These are phyloP conservation scores for Ephialtes manifestator DNA, from an alignment of 2,888 invertebrate genomes.

Conservation along the genomic window DNA sequence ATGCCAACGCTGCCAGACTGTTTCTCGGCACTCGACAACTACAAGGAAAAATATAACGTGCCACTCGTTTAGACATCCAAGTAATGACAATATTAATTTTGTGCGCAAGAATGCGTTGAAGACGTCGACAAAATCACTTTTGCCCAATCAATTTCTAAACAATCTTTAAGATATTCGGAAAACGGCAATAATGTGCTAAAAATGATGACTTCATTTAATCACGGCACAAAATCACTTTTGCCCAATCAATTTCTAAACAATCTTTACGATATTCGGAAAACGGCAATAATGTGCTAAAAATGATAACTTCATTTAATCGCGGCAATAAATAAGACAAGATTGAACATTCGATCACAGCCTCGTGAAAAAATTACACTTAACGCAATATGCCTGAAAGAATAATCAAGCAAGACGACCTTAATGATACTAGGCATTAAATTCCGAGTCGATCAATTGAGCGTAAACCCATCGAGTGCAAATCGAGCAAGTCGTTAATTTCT, in stretches of 20 bases:
- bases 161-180: neutral
- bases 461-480: conserved; percentile 65
- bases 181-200: too few relatives aligned
- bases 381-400: conserved; percentile 60
- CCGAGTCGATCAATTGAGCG: conserved; percentile 69
- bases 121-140: neutral
- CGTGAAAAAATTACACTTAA: conserved; percentile 25
- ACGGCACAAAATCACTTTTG: neutral
- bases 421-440: conserved; percentile 78
- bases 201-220: neutral
- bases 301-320: neutral
- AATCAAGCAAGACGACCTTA: conserved; percentile 72
- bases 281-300: too few relatives aligned
- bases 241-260: neutral
- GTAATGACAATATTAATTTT: neutral
- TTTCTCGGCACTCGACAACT: conserved; percentile 20
- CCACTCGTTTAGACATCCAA: neutral
- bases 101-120: too few relatives aligned
- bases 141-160: neutral
- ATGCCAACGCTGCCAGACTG: conserved; percentile 9
- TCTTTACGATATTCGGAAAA: neutral
- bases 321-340: neutral
- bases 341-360: conserved; percentile 19
- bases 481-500: conserved; percentile 64
- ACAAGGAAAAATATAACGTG: conserved; percentile 32